phyloP scores from a whole-genome alignment of 1,140 invertebrate species.

The Brachionus koreanus region DNA sequence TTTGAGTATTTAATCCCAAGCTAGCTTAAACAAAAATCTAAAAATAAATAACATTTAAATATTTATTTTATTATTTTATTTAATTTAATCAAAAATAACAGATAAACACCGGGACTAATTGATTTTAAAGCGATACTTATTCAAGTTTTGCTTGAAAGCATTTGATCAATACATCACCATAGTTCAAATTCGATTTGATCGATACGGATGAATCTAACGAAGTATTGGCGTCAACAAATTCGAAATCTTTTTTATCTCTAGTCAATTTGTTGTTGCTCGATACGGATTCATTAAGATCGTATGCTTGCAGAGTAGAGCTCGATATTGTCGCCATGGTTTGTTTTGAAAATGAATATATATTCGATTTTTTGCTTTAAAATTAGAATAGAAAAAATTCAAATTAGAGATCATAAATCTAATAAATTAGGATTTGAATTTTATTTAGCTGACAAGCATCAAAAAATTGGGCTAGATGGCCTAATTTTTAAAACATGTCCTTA shows the following conservation, averaged over 20 bases:
- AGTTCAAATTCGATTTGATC: background rate
- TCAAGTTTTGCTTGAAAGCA: background rate
- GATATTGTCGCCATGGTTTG: slow-evolving; percentile 34
- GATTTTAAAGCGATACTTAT: background rate
- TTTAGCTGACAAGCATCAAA: background rate
- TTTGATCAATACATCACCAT: slow-evolving; percentile 25
- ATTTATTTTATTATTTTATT: slow-evolving; percentile 7
- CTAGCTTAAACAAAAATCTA: slow-evolving; percentile 28
- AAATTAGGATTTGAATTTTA: background rate
- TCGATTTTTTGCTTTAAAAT: slow-evolving; percentile 37
- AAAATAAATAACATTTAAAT: slow-evolving; percentile 42
- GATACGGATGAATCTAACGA: background rate
- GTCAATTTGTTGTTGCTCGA: background rate
- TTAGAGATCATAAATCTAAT: background rate
- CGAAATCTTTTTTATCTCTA: background rate
- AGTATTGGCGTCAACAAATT: background rate
- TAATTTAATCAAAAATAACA: background rate
- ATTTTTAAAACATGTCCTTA: background rate
- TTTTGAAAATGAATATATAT: background rate
- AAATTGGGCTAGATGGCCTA: background rate
- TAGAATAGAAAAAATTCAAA: slow-evolving; percentile 8
- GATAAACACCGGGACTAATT: slow-evolving; percentile 4
- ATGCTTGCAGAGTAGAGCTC: slow-evolving; percentile 8
- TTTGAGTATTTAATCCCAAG: slow-evolving; percentile 40
- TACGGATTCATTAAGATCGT: background rate